A percentile compares a stretch with the other conserved stretches of the same genome.
phyloP scores from a whole-genome alignment of 2,888 invertebrate genomes.

The Habrosyne pyritoides region DNA sequence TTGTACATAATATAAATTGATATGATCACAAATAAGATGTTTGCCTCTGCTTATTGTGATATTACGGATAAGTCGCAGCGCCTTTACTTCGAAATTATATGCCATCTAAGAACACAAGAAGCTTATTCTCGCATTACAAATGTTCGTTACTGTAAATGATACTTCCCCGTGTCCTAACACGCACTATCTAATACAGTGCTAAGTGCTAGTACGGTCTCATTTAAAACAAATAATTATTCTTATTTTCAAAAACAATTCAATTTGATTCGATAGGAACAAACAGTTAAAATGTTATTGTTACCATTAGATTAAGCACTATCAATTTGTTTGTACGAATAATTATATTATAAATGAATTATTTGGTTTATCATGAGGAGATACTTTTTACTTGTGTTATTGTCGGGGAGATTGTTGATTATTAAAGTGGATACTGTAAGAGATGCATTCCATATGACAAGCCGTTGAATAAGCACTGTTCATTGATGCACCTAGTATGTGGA shows the following conservation, averaged over 20 bases:
- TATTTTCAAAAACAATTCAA: slow-evolving; percentile 35
- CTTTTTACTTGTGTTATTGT: slow-evolving; percentile 62
- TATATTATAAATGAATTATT: slow-evolving; percentile 51
- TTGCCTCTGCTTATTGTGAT: not conserved
- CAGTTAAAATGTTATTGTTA: slow-evolving; percentile 77
- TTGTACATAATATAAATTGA: too few relatives aligned
- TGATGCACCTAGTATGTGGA: slow-evolving; percentile 67
- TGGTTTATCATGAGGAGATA: slow-evolving; percentile 57
- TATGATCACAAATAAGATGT: too few relatives aligned
- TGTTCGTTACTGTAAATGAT: not conserved
- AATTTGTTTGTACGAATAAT: slow-evolving; percentile 61
- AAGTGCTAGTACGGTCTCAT: not conserved
- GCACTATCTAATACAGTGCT: too few relatives aligned
- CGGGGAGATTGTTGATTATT: slow-evolving; percentile 64
- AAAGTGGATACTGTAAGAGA: slow-evolving; percentile 72
- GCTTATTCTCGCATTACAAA: not conserved
- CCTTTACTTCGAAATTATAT: not conserved
- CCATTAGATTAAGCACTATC: slow-evolving; percentile 79
- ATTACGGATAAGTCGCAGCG: not conserved
- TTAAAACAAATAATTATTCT: slow-evolving; percentile 8
- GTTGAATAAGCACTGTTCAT: slow-evolving; percentile 75
- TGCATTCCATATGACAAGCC: slow-evolving; percentile 78
- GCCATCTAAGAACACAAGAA: not conserved
- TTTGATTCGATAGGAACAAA: slow-evolving; percentile 54
- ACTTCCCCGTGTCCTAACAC: not conserved